A percentile compares a stretch with the other conserved stretches of the same genome.
These are phyloP conservation scores for Onthophagus taurus DNA, from an alignment of 1,140 invertebrate genomes.

Conservation along the genomic window DNA sequence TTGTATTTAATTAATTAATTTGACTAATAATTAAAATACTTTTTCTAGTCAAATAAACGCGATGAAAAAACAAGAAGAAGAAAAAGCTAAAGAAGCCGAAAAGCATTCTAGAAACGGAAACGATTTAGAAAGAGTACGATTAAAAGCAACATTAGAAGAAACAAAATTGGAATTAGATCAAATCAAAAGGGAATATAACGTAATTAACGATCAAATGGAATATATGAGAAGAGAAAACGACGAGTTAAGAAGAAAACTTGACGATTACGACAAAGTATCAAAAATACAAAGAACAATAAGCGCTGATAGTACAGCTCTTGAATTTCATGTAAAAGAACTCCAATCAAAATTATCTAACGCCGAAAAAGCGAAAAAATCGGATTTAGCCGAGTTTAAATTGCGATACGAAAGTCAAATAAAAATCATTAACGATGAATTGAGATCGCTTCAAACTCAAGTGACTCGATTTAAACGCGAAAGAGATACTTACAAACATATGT, in stretches of 20 bases:
- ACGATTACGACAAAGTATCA: slow-evolving; percentile 75
- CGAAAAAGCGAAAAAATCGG: slow-evolving; percentile 73
- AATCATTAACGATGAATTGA: slow-evolving; percentile 76
- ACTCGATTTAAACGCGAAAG: slow-evolving; percentile 76
- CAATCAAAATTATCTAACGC: slow-evolving; percentile 59
- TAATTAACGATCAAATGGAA: slow-evolving; percentile 59
- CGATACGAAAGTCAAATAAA: slow-evolving; percentile 82
- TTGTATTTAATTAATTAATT: slow-evolving; percentile 16
- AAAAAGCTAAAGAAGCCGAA: slow-evolving; percentile 56
- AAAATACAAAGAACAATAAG: slow-evolving; percentile 72
- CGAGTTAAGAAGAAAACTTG: slow-evolving; percentile 67
- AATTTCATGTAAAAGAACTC: slow-evolving; percentile 63
- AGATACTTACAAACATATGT: slow-evolving; percentile 84
- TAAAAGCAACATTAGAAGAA: slow-evolving; percentile 62
- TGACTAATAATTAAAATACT: background rate
- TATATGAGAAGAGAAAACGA: slow-evolving; percentile 68
- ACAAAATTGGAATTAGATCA: slow-evolving; percentile 63
- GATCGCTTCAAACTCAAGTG: slow-evolving; percentile 70
- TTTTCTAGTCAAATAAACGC: slow-evolving; percentile 38
- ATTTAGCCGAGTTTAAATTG: slow-evolving; percentile 75
- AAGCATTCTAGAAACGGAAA: slow-evolving; percentile 46
- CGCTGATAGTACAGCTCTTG: slow-evolving; percentile 60
- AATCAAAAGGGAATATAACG: slow-evolving; percentile 61
- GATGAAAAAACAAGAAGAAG: slow-evolving; percentile 48
- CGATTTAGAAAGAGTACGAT: slow-evolving; percentile 54